Conservation (phyloP, 2,797 vertebrate species). For the Pipistrellus nathusii region DNA sequence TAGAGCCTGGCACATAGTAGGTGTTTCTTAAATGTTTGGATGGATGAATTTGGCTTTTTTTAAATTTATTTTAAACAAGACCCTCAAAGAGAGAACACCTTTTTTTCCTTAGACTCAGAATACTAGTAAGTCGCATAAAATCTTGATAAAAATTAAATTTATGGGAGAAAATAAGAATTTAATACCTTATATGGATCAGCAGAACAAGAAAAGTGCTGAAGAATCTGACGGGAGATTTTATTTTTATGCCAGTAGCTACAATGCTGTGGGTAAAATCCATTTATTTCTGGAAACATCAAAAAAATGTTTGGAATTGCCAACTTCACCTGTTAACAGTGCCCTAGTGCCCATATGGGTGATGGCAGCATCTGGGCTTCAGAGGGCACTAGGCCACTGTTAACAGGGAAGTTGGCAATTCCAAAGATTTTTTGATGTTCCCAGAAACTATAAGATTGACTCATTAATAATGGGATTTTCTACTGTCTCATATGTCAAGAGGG, state of each 20-base stretch:
- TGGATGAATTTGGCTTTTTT: neutral
- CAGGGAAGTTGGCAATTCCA: constrained; percentile 69
- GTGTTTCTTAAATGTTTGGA: constrained; percentile 5
- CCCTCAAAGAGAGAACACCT: neutral
- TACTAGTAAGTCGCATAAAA: neutral
- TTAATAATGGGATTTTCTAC: constrained; percentile 80
- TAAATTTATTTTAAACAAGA: constrained; percentile 42
- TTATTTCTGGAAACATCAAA: constrained; percentile 60
- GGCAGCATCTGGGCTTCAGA: too few species aligned
- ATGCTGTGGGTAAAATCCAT: constrained; percentile 41
- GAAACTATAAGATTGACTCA: constrained; percentile 74
- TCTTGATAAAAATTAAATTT: constrained; percentile 60
- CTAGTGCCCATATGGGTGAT: too few species aligned
- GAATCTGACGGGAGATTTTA: constrained; percentile 26
- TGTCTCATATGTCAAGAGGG: constrained; percentile 80
- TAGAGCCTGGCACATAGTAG: neutral
- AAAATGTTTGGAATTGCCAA: constrained; percentile 65
- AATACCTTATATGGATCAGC: neutral
- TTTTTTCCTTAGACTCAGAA: neutral
- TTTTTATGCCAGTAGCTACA: constrained; percentile 47
- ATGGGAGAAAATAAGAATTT: constrained; percentile 28
- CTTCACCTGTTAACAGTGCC: constrained; percentile 72
- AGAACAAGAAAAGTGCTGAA: constrained; percentile 61
- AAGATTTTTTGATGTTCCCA: constrained; percentile 58
- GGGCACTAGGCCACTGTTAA: constrained; percentile 38